Conservation (phyloP, 2,797 vertebrate species). For the Clangula hyemalis region DNA sequence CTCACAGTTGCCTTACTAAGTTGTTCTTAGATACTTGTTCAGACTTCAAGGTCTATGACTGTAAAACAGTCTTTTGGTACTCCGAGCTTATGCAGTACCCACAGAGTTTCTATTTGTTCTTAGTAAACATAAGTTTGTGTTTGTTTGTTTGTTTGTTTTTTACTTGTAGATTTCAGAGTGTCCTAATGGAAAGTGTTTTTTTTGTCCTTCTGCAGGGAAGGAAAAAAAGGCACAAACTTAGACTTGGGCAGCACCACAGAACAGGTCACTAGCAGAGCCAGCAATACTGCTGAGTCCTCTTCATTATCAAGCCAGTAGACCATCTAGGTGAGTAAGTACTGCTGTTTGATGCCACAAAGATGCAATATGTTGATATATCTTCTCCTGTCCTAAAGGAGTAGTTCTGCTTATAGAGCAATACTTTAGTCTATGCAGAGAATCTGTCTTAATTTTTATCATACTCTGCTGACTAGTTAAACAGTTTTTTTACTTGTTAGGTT, state of each 20-base stretch:
- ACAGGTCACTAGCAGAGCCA: not conserved
- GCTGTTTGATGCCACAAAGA: not conserved
- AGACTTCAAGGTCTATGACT: not conserved
- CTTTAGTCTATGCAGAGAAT: not conserved
- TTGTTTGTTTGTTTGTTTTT: not conserved
- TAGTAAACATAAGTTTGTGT: not conserved
- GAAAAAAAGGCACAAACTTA: not conserved
- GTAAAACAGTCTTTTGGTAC: not conserved
- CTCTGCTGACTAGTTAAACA: not conserved
- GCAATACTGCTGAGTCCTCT: not conserved
- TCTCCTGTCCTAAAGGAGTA: not conserved
- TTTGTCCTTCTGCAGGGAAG: not conserved
- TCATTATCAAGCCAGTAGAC: not conserved
- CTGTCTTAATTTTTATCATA: not conserved
- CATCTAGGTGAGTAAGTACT: not conserved
- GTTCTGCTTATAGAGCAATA: not conserved
- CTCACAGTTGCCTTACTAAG: not conserved
- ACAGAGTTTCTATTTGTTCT: not conserved
- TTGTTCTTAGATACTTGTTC: not conserved
- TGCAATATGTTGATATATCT: accelerated
- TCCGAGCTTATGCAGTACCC: not conserved
- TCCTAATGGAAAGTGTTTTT: not conserved
- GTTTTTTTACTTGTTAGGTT: not conserved
- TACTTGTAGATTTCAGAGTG: not conserved
- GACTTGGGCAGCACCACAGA: not conserved